Base-by-base conservation (phyloP, 1,140 invertebrate genomes). In the Mylabris phalerata region DNA sequence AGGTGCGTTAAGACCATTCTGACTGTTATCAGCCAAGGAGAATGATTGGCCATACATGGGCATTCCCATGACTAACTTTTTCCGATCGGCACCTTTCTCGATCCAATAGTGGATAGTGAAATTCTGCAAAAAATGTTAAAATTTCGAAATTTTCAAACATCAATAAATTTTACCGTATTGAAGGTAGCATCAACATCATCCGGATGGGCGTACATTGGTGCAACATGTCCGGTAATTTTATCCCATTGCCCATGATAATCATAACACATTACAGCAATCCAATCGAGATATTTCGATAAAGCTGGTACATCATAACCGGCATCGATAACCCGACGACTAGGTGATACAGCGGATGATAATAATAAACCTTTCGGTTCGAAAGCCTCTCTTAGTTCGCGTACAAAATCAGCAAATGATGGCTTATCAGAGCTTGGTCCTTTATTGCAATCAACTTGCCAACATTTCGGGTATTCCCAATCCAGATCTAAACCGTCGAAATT, bases 241-340 rank as follows among this genome's bases (percentile, higher is more conserved):
- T 94, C 92, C 91, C 91, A 94, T 65, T 91, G 86, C 0, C 92
- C 92, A 65, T 93, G 91, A 67, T 86, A 93, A 69, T 94, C 92
- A 67, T 95, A 95, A 0, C 86, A 84, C 92, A 95, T 95, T 0
- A 95, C 83, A 2, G 90, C 84, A 63, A 96, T 92, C 86, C 90
- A 93, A 71, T 93, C 88, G 50, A 93, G 77, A 68, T 90, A 85
- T 13, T 78, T 76, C 0, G 82, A 82, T 3, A 93, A 66, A 2
- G 76, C 72, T 2, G 86, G 84, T 0, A 92, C 83, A 65, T 92
- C 86, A 67, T 93, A 93, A 6, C 82, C 87, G 24, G 66, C 66
- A 60, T 79, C 77, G 4, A 79, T 74, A 4, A 79, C 76, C 45
- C 70, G 65, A 68, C 78, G 80, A 63, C 78, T 82, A 2, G 82